Evolutionary conservation across 2,113 vertebrate genomes (phyloP).

Genomic region (Leptodactylus fuscus): DNA sequence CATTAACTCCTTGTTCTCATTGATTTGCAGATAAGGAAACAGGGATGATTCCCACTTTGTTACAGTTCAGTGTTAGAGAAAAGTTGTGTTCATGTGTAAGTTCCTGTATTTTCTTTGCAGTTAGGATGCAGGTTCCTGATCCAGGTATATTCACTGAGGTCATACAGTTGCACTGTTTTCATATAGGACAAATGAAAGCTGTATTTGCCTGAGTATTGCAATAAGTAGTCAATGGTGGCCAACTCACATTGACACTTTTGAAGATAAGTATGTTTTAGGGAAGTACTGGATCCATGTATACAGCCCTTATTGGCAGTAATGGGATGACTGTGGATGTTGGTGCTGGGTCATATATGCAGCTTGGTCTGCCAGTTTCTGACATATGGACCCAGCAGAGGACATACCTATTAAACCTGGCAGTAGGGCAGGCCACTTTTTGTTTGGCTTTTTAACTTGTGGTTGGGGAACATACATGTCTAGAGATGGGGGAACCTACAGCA

Average conservation of each 20-base stretch:
- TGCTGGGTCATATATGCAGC: not conserved
- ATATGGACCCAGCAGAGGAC: not conserved
- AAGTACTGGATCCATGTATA: not conserved
- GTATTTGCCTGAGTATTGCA: not conserved
- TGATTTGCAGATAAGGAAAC: not conserved
- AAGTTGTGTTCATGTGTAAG: not conserved
- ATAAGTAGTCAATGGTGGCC: not conserved
- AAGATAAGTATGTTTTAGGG: not conserved
- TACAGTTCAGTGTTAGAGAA: constrained; percentile 48
- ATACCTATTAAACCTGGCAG: not conserved
- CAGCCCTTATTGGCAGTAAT: not conserved
- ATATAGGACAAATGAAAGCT: not conserved
- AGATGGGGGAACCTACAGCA: no score
- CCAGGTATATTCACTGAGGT: not conserved
- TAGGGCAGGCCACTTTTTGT: not conserved
- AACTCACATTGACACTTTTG: not conserved
- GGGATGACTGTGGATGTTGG: not conserved
- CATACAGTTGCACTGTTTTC: not conserved
- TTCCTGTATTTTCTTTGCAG: not conserved
- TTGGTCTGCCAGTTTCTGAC: no score
- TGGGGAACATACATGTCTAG: not conserved
- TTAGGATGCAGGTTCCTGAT: constrained; percentile 25
- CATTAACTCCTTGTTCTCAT: constrained; percentile 2
- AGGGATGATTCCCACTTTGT: not conserved
- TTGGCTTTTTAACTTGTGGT: not conserved